Evolutionary conservation across 2,888 invertebrate species (phyloP), one percentile per base, ranked within the genome.

Genomic region (Pseudeuparius sepicola): DNA sequence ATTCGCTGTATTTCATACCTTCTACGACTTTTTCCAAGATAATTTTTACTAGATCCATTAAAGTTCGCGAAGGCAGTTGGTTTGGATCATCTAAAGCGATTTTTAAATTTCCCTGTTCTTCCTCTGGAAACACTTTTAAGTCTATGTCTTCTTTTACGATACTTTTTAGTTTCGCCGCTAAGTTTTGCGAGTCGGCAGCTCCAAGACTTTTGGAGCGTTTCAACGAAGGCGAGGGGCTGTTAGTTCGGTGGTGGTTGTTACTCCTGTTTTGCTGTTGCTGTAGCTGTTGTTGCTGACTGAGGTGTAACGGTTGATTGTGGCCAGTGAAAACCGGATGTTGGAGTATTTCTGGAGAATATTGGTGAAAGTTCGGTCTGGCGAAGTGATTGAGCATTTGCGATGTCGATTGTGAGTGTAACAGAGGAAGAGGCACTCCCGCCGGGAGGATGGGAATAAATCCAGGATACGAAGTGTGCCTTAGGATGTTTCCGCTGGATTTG

Each of bases 11-110:
- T 31, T 81, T 71, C 26, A 63, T 61, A 4, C 82, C 81, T 61
- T 87, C 86, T 44, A 86, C 78, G 10, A 83, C 81, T 50, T 84
- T 77, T 38, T 80, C 77, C 60, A 88, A 74, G 46, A 88, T 73
- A 53, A 80, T 79, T 34, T 81, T 78, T 27, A 88, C 87, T 34
- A 88, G 67, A 60, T 87, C 86, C 87, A 89, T 88, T 38, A 89
- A 67, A 9, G 78, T 75, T 40, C 80, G 68, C 1, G 78, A 73
- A 41, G 73, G 71, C 36, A 87, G 66, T 36, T 78, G 73, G 62
- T 86, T 86, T 2, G 88, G 87, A 63, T 87, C 86, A 60, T 84
- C 79, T 34, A 82, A 65, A 17, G 87, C 85, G 52, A 77, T 75
- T 49, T 81, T 76, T 39, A 87, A 70, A 45, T 79, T 71, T 36